A percentile compares a stretch with the other conserved stretches of the same genome.
These are phyloP conservation scores for Ectropis crepuscularia DNA, from an alignment of 2,888 invertebrate species.

Conservation along the genomic window DNA sequence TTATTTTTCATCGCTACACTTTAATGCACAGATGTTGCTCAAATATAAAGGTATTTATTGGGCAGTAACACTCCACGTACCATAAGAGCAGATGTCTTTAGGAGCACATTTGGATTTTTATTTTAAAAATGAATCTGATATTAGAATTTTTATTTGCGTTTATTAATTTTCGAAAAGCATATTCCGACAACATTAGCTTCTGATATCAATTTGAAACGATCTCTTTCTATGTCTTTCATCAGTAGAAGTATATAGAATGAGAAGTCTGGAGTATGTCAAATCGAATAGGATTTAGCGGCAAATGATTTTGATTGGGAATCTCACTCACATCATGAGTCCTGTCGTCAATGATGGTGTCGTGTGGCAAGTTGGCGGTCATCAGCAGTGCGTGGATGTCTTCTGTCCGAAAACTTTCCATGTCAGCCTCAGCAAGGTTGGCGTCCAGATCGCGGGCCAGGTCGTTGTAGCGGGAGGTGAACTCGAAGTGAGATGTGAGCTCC, in stretches of 20 bases:
- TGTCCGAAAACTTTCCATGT: constrained; percentile 96
- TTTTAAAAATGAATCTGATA: background rate
- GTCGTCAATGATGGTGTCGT: constrained; percentile 83
- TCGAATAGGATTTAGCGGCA: background rate
- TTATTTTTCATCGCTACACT: no score
- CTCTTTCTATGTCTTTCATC: no score
- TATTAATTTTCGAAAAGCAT: background rate
- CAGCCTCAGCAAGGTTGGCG: constrained; percentile 96
- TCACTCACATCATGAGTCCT: constrained; percentile 80
- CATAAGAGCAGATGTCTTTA: no score
- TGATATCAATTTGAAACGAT: no score
- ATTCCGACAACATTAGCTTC: no score
- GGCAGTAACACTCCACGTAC: no score
- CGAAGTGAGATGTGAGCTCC: constrained; percentile 82
- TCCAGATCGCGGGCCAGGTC: constrained; percentile 95
- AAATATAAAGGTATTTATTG: no score
- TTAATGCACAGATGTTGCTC: no score
- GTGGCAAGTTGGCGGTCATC: constrained; percentile 89
- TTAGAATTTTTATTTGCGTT: background rate
- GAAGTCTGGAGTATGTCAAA: background rate
- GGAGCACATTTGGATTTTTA: no score
- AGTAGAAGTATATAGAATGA: no score
- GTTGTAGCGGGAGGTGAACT: constrained; percentile 89
- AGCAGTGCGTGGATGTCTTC: constrained; percentile 95
- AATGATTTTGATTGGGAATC: background rate